Evolutionary conservation across 2,888 invertebrate genomes (phyloP), one percentile per base, ranked within the genome.

Genomic region (Minunthozetes semirufus): DNA sequence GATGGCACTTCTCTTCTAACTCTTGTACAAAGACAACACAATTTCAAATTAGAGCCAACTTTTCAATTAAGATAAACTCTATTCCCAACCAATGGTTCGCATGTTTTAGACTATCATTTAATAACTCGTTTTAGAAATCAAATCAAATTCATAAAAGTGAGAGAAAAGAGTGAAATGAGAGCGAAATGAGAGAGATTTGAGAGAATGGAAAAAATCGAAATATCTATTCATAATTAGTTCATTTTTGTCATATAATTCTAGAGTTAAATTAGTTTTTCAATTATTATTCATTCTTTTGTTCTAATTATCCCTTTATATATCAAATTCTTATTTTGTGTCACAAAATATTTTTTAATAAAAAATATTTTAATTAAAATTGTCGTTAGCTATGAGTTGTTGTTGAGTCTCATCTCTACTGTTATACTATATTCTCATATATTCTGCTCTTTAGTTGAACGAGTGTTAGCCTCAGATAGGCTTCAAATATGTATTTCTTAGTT

Each of bases 201-300:
- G n/a, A n/a, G n/a, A n/a, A n/a, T n/a, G n/a, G 33, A 19, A 15
- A 61, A 4, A 25, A 61, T 66, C 17, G 29, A 70, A 70, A 70
- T 70, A 70, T 46, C 63, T 63, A 25, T 66, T 29, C 38, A 61
- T 70, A 70, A 70, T 70, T 70, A 70, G 70, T 70, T 70, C 70
- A 70, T 22, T 42, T 13, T 66, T 48, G 48, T 66, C 19, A 27
- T 66, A 27, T 66, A 66, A 66, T 38, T 66, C 33, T 33, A 66
- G 19, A 59, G n/a, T 66, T 66, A 66, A 66, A 66, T 66, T 66
- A 66, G 63, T 66, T 66, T 66, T 66, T 66, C 63, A 66, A 66
- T 66, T 66, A 66, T 66, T 66, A 66, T 29, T 38, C 63, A 38
- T 66, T 38, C 63, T 19, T 66, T 66, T 66, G 33, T 38, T 66